Evolutionary conservation across 2,113 vertebrate species (phyloP).

Genomic region (Actinemys pallida): DNA sequence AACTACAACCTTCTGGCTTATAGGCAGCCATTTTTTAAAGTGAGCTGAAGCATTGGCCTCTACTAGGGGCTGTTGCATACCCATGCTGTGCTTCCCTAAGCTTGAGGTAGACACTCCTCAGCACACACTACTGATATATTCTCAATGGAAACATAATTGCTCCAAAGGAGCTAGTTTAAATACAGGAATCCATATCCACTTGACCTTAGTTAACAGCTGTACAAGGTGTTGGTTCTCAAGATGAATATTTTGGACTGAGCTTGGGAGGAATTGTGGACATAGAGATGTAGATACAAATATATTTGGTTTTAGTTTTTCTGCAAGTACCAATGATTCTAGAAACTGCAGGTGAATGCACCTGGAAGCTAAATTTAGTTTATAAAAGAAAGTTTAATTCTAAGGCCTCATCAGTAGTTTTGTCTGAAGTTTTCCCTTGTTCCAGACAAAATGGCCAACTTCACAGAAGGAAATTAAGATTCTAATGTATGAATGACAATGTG

Average conservation of each 20-base stretch:
- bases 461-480: background rate
- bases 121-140: accelerated
- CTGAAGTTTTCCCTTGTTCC: background rate
- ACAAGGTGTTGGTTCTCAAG: background rate
- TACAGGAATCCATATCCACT: background rate
- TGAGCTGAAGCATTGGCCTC: background rate
- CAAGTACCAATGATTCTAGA: background rate
- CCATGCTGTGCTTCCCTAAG: too few species aligned
- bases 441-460: background rate
- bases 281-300: background rate
- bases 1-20: background rate
- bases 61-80: background rate
- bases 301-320: background rate
- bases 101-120: accelerated
- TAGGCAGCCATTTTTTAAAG: background rate
- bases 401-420: background rate
- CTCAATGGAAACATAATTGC: background rate
- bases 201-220: background rate
- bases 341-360: background rate
- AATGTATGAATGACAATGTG: background rate
- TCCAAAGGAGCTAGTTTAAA: accelerated
- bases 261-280: background rate
- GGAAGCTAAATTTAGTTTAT: background rate
- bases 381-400: background rate
- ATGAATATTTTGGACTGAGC: background rate